Evolutionary conservation across 1,140 invertebrate genomes (phyloP), one percentile per base, ranked within the genome.

Genomic region (Armadillidium nasatum): DNA sequence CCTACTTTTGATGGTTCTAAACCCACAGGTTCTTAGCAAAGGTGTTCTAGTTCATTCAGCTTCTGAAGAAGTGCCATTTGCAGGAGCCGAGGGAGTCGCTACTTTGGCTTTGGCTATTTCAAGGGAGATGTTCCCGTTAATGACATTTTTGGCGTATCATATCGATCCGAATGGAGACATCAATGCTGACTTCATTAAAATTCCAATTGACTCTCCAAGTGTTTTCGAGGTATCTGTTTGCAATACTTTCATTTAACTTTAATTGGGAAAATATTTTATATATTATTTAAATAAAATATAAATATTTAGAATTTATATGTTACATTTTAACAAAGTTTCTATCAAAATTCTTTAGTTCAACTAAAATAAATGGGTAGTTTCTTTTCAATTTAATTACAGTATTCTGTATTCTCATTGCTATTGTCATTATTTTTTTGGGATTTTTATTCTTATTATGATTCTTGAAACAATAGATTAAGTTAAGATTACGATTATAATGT

Each of bases 61-160:
- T 10, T 82, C 83, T 19, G 83, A 86, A 74, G 76, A 72, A 13
- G 78, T 84, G 0, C 13, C 71, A 10, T 80, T 81, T 9, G 73
- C 81, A 1, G 82, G 82, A 1, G 76, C 81, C 21, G 79, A 80
- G 9, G 82, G 82, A 10, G 82, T 83, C 0, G 83, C 84, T 9
- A 87, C 86, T 10, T 83, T 88, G 72, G 81, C 84, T 2, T 73
- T 87, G 0, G 82, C 86, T 0, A 80, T 87, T 0, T 84, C 85
- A 7, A 67, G 83, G 13, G 85, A 86, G 66, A 90, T 90, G 89
- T 85, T 87, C 15, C 89, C 89, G 0, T 86, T 84, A 0, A 88
- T 88, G 78, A 84, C 85, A n/a, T 82, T 90, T 0, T 81, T 89
- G 0, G 88, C 88, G 4, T 88, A 87, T 76, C 85, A 86, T 77